A percentile compares a stretch with the other conserved stretches of the same genome.
phyloP scores from a whole-genome alignment of 2,888 invertebrate species.

The Phania funesta region DNA sequence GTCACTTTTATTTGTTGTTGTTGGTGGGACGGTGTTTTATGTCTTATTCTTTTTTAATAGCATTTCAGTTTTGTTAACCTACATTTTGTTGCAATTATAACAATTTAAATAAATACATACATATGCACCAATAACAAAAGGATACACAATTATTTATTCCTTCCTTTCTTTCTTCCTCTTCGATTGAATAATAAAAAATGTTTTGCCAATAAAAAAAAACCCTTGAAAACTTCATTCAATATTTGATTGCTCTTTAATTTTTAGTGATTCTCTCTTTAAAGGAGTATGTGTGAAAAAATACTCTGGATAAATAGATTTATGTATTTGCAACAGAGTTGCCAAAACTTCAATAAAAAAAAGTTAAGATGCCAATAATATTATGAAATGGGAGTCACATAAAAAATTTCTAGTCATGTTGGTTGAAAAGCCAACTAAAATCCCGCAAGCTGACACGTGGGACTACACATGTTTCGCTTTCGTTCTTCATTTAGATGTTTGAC shows the following conservation, averaged over 20 bases:
- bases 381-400: too few species aligned
- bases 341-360: too few species aligned
- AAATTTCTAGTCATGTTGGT: too few species aligned
- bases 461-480: too few species aligned
- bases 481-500: too few species aligned
- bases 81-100: background rate
- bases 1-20: background rate
- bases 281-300: background rate
- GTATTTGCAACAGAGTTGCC: too few species aligned
- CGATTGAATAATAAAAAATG: constrained; percentile 43
- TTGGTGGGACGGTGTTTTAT: too few species aligned
- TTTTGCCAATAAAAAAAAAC: constrained; percentile 23
- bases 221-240: constrained; percentile 45
- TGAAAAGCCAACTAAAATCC: too few species aligned
- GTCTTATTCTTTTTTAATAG: constrained; percentile 2
- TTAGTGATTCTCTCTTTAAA: background rate
- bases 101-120: background rate
- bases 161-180: background rate
- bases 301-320: background rate
- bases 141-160: too few species aligned
- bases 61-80: constrained; percentile 10
- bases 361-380: background rate
- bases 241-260: constrained; percentile 13
- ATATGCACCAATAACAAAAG: constrained; percentile 5
- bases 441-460: too few species aligned